phyloP scores from a whole-genome alignment of 2,888 invertebrate genomes.

The Aspidiotus destructor region DNA sequence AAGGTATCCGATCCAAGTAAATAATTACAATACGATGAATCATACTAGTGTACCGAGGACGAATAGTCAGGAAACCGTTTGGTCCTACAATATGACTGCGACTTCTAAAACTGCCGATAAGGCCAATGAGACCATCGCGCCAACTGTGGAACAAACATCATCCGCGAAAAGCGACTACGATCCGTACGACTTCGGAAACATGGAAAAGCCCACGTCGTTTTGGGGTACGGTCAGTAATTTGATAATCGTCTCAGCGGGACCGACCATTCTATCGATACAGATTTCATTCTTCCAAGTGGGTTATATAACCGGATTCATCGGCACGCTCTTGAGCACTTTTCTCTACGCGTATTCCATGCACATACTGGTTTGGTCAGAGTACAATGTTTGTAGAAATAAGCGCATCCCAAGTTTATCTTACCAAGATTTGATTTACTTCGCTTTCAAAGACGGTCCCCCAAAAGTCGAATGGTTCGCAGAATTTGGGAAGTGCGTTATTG shows the following conservation, averaged over 20 bases:
- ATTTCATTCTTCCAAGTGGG: slow-evolving; percentile 9
- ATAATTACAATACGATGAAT: too few species aligned
- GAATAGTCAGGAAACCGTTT: too few species aligned
- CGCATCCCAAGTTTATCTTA: slow-evolving; percentile 13
- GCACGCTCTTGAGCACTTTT: neutral
- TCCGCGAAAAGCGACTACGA: slow-evolving; percentile 11
- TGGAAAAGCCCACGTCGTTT: slow-evolving; percentile 22
- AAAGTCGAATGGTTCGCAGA: slow-evolving; percentile 5
- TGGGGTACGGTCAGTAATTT: slow-evolving; percentile 22
- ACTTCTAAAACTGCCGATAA: too few species aligned
- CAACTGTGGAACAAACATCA: too few species aligned
- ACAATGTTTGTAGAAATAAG: slow-evolving; percentile 21
- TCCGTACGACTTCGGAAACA: slow-evolving; percentile 15
- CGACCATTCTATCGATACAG: slow-evolving; percentile 16
- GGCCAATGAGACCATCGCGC: too few species aligned
- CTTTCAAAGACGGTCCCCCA: slow-evolving; percentile 9
- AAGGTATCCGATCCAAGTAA: too few species aligned
- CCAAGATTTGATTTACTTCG: slow-evolving; percentile 9
- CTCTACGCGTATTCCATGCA: slow-evolving; percentile 21
- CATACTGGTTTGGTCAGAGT: slow-evolving; percentile 13
- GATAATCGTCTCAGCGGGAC: slow-evolving; percentile 21
- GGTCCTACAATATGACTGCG: too few species aligned
- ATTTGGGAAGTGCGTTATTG: neutral
- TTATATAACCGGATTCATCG: slow-evolving; percentile 1
- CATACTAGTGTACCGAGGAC: too few species aligned